Conservation (phyloP, 2,888 invertebrate genomes). For the Fragum sueziense region DNA sequence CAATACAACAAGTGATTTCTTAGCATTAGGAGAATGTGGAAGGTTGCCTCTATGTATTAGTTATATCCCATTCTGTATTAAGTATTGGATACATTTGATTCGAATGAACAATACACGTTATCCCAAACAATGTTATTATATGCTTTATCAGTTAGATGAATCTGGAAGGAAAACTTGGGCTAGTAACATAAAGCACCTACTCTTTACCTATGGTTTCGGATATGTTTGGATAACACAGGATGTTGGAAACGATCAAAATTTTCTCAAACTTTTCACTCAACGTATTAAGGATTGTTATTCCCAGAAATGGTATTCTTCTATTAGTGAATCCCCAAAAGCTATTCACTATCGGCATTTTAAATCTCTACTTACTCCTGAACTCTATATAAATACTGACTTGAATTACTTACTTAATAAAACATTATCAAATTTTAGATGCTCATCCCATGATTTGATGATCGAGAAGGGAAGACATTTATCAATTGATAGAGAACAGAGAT, state of each 20-base stretch:
- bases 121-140: conserved; percentile 2
- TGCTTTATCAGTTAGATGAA: background rate
- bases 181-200: background rate
- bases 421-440: background rate
- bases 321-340: background rate
- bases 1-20: background rate
- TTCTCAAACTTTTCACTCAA: background rate
- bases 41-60: conserved; percentile 3
- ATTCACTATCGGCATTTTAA: background rate
- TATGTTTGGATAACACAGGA: conserved; percentile 11
- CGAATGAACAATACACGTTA: background rate
- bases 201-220: background rate
- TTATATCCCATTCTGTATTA: conserved; percentile 4
- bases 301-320: background rate
- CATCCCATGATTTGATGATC: conserved; percentile 2
- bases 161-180: background rate
- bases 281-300: background rate
- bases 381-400: background rate
- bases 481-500: conserved; percentile 9
- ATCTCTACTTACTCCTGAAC: background rate
- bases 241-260: background rate
- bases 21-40: background rate
- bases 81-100: conserved; percentile 1
- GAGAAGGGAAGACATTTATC: background rate
- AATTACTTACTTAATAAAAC: background rate